Evolutionary conservation across 1,140 invertebrate genomes (phyloP).

Genomic region (Cherax destructor): DNA sequence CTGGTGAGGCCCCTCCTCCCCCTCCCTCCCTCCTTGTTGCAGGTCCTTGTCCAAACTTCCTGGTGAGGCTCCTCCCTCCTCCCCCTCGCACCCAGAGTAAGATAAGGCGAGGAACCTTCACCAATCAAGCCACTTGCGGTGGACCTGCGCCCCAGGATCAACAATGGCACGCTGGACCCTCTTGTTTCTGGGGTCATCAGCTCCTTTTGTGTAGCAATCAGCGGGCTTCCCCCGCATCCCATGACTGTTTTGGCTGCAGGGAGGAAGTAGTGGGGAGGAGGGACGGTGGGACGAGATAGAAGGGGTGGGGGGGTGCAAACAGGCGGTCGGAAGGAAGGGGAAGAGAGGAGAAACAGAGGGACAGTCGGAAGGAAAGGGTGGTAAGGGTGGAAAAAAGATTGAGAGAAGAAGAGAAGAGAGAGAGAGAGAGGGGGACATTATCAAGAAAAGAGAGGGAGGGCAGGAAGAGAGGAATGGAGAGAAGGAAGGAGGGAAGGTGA

Average conservation of each 20-base stretch:
- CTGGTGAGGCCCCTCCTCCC: background rate
- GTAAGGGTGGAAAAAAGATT: background rate
- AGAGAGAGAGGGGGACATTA: too few species aligned
- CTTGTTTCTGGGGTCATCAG: conserved; percentile 42
- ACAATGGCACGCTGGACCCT: conserved; percentile 29
- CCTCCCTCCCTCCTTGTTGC: background rate
- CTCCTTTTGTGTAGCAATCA: conserved; percentile 43
- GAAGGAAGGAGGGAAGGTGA: too few species aligned
- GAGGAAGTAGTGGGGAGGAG: background rate
- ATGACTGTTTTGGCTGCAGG: background rate
- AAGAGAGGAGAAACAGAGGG: background rate
- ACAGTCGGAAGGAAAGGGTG: background rate
- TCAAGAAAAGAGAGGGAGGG: too few species aligned
- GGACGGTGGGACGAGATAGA: too few species aligned
- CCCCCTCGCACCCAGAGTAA: background rate
- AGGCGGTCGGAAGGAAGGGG: too few species aligned
- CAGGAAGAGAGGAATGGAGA: too few species aligned
- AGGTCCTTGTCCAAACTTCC: too few species aligned
- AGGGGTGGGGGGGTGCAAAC: background rate
- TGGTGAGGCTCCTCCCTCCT: too few species aligned
- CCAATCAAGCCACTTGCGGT: conserved; percentile 27
- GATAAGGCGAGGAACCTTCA: conserved; percentile 31
- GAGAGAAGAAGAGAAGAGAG: background rate
- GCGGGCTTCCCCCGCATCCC: conserved; percentile 9
- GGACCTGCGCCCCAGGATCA: background rate